phyloP scores from a whole-genome alignment of 64 coral and sea anemone genomes.

The Astreopora myriophthalma region DNA sequence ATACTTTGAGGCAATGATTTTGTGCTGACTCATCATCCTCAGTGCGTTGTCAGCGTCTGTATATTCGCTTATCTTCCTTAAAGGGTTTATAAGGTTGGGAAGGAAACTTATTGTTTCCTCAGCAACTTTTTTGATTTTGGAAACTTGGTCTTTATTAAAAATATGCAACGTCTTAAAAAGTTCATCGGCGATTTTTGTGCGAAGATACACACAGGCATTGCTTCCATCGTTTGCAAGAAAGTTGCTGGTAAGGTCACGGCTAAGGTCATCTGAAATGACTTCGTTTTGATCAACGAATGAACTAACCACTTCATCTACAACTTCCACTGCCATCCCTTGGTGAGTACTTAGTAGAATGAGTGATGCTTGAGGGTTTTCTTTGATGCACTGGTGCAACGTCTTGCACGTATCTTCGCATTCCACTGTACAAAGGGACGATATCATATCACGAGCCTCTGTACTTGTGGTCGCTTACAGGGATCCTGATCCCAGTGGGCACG shows the following conservation, averaged over 20 bases:
- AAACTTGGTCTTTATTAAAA: neutral
- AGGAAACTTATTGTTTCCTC: conserved; percentile 12
- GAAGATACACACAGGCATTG: no score
- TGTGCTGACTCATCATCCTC: neutral
- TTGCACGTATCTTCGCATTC: neutral
- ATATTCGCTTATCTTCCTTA: neutral
- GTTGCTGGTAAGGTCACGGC: neutral
- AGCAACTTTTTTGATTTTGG: neutral
- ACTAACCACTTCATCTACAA: conserved; percentile 39
- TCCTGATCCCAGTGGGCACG: neutral
- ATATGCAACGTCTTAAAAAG: neutral
- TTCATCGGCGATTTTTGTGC: neutral
- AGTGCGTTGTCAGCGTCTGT: conserved; percentile 13
- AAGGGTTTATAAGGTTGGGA: conserved; percentile 42
- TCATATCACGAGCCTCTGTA: neutral
- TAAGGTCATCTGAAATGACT: neutral
- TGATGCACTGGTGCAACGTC: neutral
- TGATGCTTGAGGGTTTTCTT: neutral
- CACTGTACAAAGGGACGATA: neutral
- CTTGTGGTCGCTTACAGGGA: neutral
- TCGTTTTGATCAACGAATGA: neutral
- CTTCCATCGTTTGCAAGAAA: neutral
- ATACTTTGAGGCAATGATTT: conserved; percentile 7
- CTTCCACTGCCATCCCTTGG: conserved; percentile 50
- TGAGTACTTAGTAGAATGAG: conserved; percentile 19